phyloP scores from a whole-genome alignment of 2,888 invertebrate genomes.

The Spisula subtruncata region DNA sequence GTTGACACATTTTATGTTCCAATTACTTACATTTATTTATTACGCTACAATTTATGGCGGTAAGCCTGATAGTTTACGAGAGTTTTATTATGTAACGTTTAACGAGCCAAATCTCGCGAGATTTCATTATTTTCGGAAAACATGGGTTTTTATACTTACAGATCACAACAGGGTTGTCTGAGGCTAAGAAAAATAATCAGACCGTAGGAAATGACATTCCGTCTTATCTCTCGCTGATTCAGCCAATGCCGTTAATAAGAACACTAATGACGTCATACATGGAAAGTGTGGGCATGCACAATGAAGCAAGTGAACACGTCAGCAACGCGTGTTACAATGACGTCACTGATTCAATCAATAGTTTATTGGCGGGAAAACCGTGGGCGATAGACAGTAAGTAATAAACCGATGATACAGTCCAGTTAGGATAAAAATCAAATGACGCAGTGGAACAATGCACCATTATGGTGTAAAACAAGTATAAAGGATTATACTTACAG shows the following conservation, averaged over 20 bases:
- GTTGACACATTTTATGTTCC: not conserved
- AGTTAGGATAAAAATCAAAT: too few relatives aligned
- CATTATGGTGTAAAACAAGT: too few relatives aligned
- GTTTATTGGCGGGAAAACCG: constrained; percentile 38
- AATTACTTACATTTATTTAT: not conserved
- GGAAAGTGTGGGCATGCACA: constrained; percentile 22
- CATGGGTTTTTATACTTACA: not conserved
- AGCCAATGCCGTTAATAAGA: constrained; percentile 36
- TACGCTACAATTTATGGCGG: not conserved
- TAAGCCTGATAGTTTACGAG: not conserved
- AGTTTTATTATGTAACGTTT: not conserved
- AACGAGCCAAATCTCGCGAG: not conserved
- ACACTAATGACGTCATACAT: constrained; percentile 23
- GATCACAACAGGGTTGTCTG: constrained; percentile 20
- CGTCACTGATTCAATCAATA: constrained; percentile 54
- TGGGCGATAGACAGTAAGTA: constrained; percentile 68
- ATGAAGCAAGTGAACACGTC: constrained; percentile 40
- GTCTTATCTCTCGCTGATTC: constrained; percentile 28
- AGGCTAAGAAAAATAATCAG: constrained; percentile 31
- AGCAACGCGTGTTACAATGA: constrained; percentile 53
- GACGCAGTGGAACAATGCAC: too few relatives aligned
- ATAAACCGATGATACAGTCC: not conserved
- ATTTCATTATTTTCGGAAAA: not conserved
- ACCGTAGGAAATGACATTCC: constrained; percentile 19
- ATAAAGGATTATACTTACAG: too few relatives aligned